Percentiles rank a stretch among this genome's conserved stretches.
These are phyloP conservation scores for Ammodytes marinus DNA, from an alignment of 2,113 vertebrate genomes.

Conservation along the genomic window DNA sequence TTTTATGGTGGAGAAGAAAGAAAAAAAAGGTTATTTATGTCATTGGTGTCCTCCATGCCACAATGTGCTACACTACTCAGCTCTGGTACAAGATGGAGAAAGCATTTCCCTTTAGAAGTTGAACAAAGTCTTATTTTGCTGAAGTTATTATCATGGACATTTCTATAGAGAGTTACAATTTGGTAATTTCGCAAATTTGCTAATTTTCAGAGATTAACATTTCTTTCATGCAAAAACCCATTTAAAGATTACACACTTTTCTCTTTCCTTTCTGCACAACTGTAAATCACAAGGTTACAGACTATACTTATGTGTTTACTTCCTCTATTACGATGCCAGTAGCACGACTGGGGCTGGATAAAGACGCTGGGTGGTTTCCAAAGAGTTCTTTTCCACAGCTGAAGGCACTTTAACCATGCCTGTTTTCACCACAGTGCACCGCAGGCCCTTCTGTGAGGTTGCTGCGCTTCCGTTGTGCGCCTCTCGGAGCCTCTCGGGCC, in stretches of 20 bases:
- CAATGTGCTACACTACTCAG: slow-evolving; percentile 60
- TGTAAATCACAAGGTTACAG: slow-evolving; percentile 59
- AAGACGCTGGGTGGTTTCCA: slow-evolving; percentile 71
- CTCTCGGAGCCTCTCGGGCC: slow-evolving; percentile 56
- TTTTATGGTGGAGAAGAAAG: slow-evolving; percentile 38
- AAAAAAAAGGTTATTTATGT: slow-evolving; percentile 62
- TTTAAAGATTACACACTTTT: slow-evolving; percentile 8
- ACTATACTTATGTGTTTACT: slow-evolving; percentile 63
- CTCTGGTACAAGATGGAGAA: slow-evolving; percentile 42
- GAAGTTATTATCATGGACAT: slow-evolving; percentile 38
- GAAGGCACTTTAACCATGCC: slow-evolving; percentile 73
- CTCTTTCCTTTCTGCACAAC: slow-evolving; percentile 16
- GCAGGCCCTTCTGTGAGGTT: slow-evolving; percentile 72
- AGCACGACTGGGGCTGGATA: slow-evolving; percentile 56
- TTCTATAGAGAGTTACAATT: slow-evolving; percentile 9
- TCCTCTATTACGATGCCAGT: slow-evolving; percentile 62
- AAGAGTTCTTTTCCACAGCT: slow-evolving; percentile 71
- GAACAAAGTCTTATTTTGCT: slow-evolving; percentile 34
- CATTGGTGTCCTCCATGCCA: slow-evolving; percentile 43
- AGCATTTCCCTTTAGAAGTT: slow-evolving; percentile 23
- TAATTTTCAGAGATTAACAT: slow-evolving; percentile 27
- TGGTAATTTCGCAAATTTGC: background rate
- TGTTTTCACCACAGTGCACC: slow-evolving; percentile 73
- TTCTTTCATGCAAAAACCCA: slow-evolving; percentile 48
- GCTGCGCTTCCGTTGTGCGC: slow-evolving; percentile 71